Evolutionary conservation across 2,888 invertebrate genomes (phyloP).

Genomic region (Lysandra coridon): DNA sequence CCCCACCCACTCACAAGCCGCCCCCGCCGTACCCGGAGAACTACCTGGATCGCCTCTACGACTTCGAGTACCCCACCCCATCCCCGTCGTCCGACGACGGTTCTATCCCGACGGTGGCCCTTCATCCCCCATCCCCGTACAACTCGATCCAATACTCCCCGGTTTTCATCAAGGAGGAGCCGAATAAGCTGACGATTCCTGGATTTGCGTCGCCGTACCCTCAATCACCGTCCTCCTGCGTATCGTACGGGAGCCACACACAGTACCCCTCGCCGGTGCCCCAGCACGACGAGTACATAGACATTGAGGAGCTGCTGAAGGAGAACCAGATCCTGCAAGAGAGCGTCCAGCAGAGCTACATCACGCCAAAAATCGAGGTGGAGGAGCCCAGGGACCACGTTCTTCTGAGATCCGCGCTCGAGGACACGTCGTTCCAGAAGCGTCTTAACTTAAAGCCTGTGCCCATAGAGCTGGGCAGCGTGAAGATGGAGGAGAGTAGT

Average conservation of each 20-base stretch:
- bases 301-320: conserved; percentile 81
- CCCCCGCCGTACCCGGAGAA: conserved; percentile 71
- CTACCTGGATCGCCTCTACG: conserved; percentile 74
- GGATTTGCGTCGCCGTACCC: conserved; percentile 76
- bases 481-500: conserved; percentile 86
- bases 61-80: conserved; percentile 74
- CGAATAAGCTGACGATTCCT: conserved; percentile 74
- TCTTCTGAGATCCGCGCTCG: conserved; percentile 88
- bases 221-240: conserved; percentile 79
- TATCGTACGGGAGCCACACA: conserved; percentile 80
- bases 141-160: conserved; percentile 68
- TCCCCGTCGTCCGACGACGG: conserved; percentile 79
- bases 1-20: conserved; percentile 69
- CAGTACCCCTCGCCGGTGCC: conserved; percentile 77
- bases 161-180: conserved; percentile 77
- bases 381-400: conserved; percentile 85
- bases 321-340: conserved; percentile 79
- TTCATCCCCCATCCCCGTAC: conserved; percentile 80
- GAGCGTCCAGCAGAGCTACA: conserved; percentile 63
- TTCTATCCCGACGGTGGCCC: conserved; percentile 77
- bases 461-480: conserved; percentile 82
- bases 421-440: conserved; percentile 92
- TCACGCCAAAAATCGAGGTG: conserved; percentile 80
- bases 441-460: conserved; percentile 90
- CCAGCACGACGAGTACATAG: conserved; percentile 82